Base-by-base conservation (phyloP, 2,888 invertebrate genomes). In the Odontocerum albicorne region DNA sequence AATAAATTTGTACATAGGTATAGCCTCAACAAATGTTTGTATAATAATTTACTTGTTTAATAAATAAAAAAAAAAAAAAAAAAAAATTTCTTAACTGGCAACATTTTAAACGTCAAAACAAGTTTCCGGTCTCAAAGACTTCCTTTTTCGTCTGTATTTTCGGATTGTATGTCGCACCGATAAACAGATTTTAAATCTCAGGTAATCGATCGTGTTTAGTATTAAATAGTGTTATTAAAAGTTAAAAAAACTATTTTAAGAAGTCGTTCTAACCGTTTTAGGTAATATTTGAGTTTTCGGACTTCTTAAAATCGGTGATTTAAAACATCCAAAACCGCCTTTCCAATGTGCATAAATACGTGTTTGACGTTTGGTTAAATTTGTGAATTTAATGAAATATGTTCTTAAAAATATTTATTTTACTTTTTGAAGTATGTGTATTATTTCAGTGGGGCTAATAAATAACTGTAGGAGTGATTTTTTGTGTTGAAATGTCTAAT, bases 131-230 rank as follows among this genome's bases (percentile, higher is more conserved):
- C 33, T 33, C 35, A 17, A 32, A 13, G 51, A 50, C 57, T 59
- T 58, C 56, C 59, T 61, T 61, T 61, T 51, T 46, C 47, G 32
- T 53, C 47, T 40, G 53, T 39, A 31, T 44, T 21, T 54, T 52
- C 43, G 42, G 58, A 45, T 46, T 39, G 54, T 45, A 54, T 50
- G 56, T 57, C 42, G 54, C 56, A 59, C 57, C 56, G 55, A 49
- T 46, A 53, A 50, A 46, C 44, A 46, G 40, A 45, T 27, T 38
- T 43, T 50, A 38, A 49, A 61, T 59, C 61, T 51, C 52, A 61
- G 61, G 61, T 61, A 61, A 61, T 61, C 59, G 31, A 20, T 16
- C 15, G 19, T 36, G 49, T 31, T 17, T 38, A 22, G 35, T 17
- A 21, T 31, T 21, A 38, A 36, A 38, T 51, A 20, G 35, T 16